phyloP scores from a whole-genome alignment of 2,797 vertebrate genomes.

The Hybognathus amarus region DNA sequence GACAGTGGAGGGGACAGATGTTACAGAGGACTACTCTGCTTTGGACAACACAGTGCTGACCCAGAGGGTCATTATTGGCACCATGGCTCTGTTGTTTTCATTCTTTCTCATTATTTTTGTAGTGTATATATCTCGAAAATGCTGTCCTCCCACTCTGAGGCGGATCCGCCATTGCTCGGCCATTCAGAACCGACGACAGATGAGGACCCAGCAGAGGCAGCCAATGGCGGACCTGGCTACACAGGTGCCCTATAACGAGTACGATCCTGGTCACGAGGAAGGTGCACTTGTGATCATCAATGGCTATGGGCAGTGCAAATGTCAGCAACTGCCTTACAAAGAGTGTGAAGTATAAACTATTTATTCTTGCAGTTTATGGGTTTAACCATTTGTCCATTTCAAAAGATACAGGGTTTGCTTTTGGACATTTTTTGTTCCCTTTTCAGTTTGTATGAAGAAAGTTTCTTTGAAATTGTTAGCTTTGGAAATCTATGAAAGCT shows the following conservation, averaged over 20 bases:
- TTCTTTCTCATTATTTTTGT: constrained; percentile 99
- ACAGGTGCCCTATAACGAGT: constrained; percentile 98
- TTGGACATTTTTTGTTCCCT: constrained; percentile 63
- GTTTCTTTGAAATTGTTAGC: constrained; percentile 79
- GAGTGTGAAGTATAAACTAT: constrained; percentile 99
- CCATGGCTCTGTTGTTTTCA: constrained; percentile 98
- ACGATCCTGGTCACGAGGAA: constrained; percentile 94
- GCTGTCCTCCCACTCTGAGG: constrained; percentile 96
- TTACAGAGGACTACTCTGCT: constrained; percentile 87
- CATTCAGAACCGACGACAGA: constrained; percentile 97
- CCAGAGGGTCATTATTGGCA: constrained; percentile 97
- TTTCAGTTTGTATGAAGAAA: constrained; percentile 70
- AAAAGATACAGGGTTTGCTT: constrained; percentile 85
- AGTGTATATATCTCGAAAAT: constrained; percentile 98
- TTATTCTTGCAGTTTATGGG: constrained; percentile 80
- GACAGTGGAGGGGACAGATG: constrained; percentile 77
- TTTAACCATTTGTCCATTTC: constrained; percentile 81
- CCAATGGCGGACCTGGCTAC: constrained; percentile 97
- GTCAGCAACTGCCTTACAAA: constrained; percentile 99
- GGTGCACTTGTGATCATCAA: constrained; percentile 99
- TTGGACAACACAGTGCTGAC: constrained; percentile 96
- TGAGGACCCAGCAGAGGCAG: constrained; percentile 97
- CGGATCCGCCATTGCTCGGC: constrained; percentile 97
- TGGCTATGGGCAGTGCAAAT: constrained; percentile 99
- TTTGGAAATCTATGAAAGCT: constrained; percentile 72